Percentiles rank a stretch among this genome's conserved stretches.
These are phyloP conservation scores for Melanaphis sacchari DNA, from an alignment of 1,140 invertebrate species.

Conservation along the genomic window DNA sequence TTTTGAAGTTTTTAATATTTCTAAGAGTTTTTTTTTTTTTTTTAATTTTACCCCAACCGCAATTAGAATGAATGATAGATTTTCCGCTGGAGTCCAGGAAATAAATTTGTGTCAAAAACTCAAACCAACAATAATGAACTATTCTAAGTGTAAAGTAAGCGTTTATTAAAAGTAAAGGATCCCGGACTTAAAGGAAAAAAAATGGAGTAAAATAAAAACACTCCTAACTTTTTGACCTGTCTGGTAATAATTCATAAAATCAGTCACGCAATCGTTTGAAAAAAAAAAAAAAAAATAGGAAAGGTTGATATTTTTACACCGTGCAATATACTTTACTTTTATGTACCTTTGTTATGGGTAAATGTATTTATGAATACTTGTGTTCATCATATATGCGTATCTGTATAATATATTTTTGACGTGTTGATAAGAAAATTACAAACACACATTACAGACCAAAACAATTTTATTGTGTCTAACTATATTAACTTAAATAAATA, in stretches of 20 bases:
- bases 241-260: constrained; percentile 43
- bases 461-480: background rate
- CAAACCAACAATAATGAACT: constrained; percentile 6
- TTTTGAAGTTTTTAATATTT: constrained; percentile 35
- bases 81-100: background rate
- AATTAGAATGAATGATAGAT: background rate
- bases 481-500: background rate
- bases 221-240: constrained; percentile 33
- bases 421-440: background rate
- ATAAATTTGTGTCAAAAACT: background rate
- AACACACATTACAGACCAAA: background rate
- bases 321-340: background rate
- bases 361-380: background rate
- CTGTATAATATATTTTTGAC: background rate
- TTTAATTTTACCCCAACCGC: background rate
- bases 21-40: background rate
- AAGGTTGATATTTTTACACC: constrained; percentile 14
- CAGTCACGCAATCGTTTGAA: constrained; percentile 29
- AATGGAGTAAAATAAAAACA: background rate
- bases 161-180: background rate
- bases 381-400: background rate
- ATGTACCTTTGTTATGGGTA: background rate
- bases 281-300: constrained; percentile 8
- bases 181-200: background rate
- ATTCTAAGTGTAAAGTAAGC: background rate